Base-by-base conservation (phyloP, 1,140 invertebrate species). In the Drosophila erecta region DNA sequence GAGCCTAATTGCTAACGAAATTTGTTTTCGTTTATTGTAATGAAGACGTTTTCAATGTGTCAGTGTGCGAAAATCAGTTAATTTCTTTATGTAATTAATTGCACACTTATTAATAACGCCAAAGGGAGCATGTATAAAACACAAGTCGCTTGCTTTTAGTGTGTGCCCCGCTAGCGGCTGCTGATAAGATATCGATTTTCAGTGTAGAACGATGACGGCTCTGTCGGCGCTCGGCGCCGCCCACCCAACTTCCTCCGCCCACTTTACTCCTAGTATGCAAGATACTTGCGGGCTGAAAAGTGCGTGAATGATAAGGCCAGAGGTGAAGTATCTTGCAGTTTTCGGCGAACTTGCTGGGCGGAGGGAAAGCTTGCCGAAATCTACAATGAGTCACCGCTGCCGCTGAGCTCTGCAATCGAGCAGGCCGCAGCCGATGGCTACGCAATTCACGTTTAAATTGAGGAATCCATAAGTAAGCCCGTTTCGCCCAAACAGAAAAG, bases 121-220 rank as follows among this genome's bases (percentile, higher is more conserved):
- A 51, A 30, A 33, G 27, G 37, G 15, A 33, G n/a, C n/a, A 22
- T 35, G 55, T 24, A 12, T 43, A 17, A 12, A 20, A 33, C 24
- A 24, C 27, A 33, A 33, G 47, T 35, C 17, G 41, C 15, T 37
- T 11, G 11, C 22, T 30, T 14, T 61, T 14, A 12, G n/a, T 56
- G 24, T 43, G 15, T 17, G n/a, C 15, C 30, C 35, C 10, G 41
- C 30, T 27, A 27, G 20, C 53, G 37, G 53, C 37, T 64, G 11
- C 73, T 85, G 81, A 85, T 85, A 85, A 86, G 77, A 81, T 85
- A 85, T 85, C 69, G 81, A 85, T 86, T 85, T 81, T 64, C 56
- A 41, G 53, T 69, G 37, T 50, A 41, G 38, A 22, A 27, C 35
- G 22, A 41, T 38, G 53, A 43, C 17, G 15, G 24, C 27, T 49